These are phyloP conservation scores for Podabrus alpinus DNA, from an alignment of 2,888 invertebrate species.

Conservation along the genomic window DNA sequence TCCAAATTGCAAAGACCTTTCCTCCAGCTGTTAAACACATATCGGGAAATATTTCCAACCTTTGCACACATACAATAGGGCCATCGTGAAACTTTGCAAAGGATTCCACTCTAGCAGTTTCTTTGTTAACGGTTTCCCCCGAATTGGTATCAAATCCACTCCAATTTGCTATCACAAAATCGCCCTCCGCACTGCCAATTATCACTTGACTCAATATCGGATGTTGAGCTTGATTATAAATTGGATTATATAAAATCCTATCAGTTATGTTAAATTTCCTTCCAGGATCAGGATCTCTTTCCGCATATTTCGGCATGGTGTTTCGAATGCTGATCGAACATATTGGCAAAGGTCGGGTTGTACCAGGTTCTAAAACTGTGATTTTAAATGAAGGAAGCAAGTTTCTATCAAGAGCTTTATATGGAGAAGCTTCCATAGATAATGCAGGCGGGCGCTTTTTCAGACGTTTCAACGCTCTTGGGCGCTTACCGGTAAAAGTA, in stretches of 20 bases:
- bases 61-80: conserved; percentile 62
- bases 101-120: conserved; percentile 56
- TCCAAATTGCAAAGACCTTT: conserved; percentile 49
- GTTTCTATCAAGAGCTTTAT: conserved; percentile 62
- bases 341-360: conserved; percentile 44
- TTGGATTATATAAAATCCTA: conserved; percentile 25
- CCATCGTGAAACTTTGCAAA: conserved; percentile 71
- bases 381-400: conserved; percentile 68
- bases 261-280: conserved; percentile 23
- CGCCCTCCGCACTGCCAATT: conserved; percentile 36
- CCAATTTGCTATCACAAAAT: conserved; percentile 58
- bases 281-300: conserved; percentile 31
- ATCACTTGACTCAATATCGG: not conserved
- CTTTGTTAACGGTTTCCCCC: conserved; percentile 64
- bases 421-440: conserved; percentile 63
- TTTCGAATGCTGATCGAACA: conserved; percentile 51
- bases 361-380: conserved; percentile 46
- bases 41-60: conserved; percentile 66
- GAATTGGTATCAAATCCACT: conserved; percentile 68
- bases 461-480: conserved; percentile 55
- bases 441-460: conserved; percentile 62
- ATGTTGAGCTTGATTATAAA: not conserved
- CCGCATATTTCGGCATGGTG: conserved; percentile 52
- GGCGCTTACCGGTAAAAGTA: conserved; percentile 47
- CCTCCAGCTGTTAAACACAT: conserved; percentile 63